phyloP scores from a whole-genome alignment of 2,113 vertebrate species.

The Merops nubicus region DNA sequence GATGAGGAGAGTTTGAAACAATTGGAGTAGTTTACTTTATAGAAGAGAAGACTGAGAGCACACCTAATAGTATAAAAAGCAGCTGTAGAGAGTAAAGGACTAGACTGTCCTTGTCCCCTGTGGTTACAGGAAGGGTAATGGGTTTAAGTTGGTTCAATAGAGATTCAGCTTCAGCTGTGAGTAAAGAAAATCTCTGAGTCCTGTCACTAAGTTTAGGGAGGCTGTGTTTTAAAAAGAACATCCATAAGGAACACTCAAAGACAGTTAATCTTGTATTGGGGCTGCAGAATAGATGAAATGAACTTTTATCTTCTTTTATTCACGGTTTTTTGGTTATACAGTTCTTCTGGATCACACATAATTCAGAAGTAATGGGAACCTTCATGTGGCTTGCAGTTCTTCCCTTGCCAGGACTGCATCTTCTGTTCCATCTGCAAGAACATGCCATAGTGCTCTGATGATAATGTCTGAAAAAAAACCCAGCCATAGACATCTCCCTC shows the following conservation, averaged over 20 bases:
- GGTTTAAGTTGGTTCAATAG: conserved; percentile 52
- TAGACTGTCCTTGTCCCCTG: conserved; percentile 39
- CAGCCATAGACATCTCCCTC: background rate
- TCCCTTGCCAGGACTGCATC: background rate
- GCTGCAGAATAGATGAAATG: background rate
- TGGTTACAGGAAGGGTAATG: conserved; percentile 42
- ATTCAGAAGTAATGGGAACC: background rate
- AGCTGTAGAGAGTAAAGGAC: conserved; percentile 33
- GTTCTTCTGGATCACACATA: background rate
- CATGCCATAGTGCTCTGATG: background rate
- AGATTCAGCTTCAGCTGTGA: conserved; percentile 18
- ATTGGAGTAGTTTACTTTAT: conserved; percentile 57
- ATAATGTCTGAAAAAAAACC: background rate
- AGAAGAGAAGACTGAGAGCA: conserved; percentile 33
- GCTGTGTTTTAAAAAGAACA: conserved; percentile 28
- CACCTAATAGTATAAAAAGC: conserved; percentile 46
- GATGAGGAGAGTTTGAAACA: conserved; percentile 54
- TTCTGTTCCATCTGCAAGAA: background rate
- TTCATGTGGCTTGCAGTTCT: background rate
- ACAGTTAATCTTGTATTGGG: background rate
- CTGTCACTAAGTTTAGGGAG: conserved; percentile 21
- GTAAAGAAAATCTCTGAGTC: conserved; percentile 46
- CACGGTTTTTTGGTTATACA: background rate
- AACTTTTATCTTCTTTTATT: background rate
- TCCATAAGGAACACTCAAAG: conserved; percentile 15